Evolutionary conservation across 2,888 invertebrate species (phyloP).

Genomic region (Gari tellinella): DNA sequence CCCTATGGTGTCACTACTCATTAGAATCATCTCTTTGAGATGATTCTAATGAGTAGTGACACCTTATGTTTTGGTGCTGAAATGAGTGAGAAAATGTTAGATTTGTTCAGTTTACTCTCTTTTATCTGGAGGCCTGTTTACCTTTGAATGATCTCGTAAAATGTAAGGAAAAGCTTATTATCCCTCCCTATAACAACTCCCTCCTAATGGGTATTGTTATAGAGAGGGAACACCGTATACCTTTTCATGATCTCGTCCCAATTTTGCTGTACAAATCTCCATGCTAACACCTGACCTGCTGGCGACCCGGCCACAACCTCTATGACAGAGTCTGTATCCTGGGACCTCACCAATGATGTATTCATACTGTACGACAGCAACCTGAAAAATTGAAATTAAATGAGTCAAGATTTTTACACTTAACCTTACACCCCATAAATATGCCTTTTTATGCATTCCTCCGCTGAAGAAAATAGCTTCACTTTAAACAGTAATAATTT

Average conservation of each 20-base stretch:
- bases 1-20: too few species aligned
- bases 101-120: too few species aligned
- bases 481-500: too few species aligned
- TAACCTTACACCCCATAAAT: not conserved
- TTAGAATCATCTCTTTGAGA: too few species aligned
- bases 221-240: not conserved
- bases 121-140: too few species aligned
- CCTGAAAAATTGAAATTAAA: slow-evolving; percentile 83
- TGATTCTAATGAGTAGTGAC: too few species aligned
- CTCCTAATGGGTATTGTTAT: not conserved
- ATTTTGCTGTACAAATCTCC: slow-evolving; percentile 90
- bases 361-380: slow-evolving; percentile 91
- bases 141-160: too few species aligned
- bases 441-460: too few species aligned
- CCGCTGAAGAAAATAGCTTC: too few species aligned
- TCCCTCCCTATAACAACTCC: not conserved
- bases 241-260: slow-evolving; percentile 87
- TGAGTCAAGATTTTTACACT: not conserved
- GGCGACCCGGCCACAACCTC: slow-evolving; percentile 88
- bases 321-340: slow-evolving; percentile 90
- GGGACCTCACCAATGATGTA: slow-evolving; percentile 88
- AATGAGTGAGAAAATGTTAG: too few species aligned
- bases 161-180: too few species aligned
- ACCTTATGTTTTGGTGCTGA: too few species aligned
- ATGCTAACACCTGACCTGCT: slow-evolving; percentile 89